A percentile compares a stretch with the other conserved stretches of the same genome.
phyloP scores from a whole-genome alignment of 1,140 invertebrate genomes.

The silkworm (Bombyx mori) region DNA sequence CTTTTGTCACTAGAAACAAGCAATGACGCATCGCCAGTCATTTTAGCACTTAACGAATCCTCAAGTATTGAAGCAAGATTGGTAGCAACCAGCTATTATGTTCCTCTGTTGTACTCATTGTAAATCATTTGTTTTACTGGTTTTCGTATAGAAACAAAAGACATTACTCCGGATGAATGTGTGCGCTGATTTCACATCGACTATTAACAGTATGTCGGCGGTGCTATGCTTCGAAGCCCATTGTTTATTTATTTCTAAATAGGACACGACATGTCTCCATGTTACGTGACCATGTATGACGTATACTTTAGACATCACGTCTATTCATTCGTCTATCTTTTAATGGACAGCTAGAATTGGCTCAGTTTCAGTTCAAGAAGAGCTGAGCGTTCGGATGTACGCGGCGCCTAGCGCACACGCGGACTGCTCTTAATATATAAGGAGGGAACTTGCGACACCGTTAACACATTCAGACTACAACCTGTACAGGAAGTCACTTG shows the following conservation, averaged over 20 bases:
- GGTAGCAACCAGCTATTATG: no score
- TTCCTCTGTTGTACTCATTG: no score
- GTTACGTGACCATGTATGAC: slow-evolving; percentile 17
- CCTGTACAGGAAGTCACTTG: slow-evolving; percentile 56
- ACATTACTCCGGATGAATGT: background rate
- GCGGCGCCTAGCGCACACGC: slow-evolving; percentile 29
- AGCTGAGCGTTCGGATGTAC: slow-evolving; percentile 31
- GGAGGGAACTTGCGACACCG: slow-evolving; percentile 57
- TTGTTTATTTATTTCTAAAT: slow-evolving; percentile 13
- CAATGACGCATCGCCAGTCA: no score
- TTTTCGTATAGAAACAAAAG: background rate
- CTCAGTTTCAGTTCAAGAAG: slow-evolving; percentile 46
- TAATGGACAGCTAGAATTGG: slow-evolving; percentile 48
- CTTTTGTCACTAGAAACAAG: no score
- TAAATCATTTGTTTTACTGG: no score
- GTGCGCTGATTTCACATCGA: background rate
- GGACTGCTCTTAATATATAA: slow-evolving; percentile 55
- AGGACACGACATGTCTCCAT: slow-evolving; percentile 13
- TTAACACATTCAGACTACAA: slow-evolving; percentile 57
- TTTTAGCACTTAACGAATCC: no score
- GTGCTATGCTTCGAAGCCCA: slow-evolving; percentile 9
- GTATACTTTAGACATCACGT: slow-evolving; percentile 13
- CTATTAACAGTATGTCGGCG: slow-evolving; percentile 6
- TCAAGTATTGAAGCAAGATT: no score
- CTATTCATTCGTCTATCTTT: slow-evolving; percentile 51